phyloP scores from a whole-genome alignment of 2,888 invertebrate species.

The Nemapogon koenigi region DNA sequence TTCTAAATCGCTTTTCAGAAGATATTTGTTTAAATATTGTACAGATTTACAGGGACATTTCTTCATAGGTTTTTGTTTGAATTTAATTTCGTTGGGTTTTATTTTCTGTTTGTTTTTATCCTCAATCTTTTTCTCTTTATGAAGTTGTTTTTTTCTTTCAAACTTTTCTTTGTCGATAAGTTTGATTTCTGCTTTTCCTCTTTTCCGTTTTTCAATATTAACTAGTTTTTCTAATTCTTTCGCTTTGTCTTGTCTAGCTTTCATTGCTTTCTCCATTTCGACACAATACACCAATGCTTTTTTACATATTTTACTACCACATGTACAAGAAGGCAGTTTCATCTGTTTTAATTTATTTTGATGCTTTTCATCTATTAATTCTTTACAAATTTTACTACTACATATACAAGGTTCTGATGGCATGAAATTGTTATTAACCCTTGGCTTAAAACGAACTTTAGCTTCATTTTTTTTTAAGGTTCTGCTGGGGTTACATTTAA shows the following conservation, averaged over 20 bases:
- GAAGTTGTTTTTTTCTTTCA: not conserved
- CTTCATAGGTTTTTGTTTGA: not conserved
- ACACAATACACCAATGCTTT: too few species aligned
- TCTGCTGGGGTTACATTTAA: too few species aligned
- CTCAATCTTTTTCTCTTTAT: not conserved
- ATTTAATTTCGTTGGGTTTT: not conserved
- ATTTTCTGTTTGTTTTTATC: not conserved
- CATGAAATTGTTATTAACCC: not conserved
- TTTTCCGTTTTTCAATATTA: not conserved
- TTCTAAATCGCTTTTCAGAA: not conserved
- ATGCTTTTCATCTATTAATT: not conserved
- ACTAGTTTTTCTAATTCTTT: not conserved
- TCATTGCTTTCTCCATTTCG: too few species aligned
- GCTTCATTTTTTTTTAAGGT: too few species aligned
- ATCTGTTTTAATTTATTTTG: not conserved
- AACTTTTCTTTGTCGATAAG: not conserved
- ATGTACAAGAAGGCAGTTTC: not conserved
- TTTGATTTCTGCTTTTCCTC: not conserved
- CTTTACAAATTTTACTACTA: not conserved
- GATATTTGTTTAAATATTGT: not conserved
- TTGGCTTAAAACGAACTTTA: not conserved
- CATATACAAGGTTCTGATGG: not conserved
- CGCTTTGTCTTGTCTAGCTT: not conserved
- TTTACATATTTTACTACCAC: conserved; percentile 1
- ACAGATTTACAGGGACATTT: not conserved